Conservation (phyloP, 2,797 vertebrate genomes). For the Moxostoma hubbsi region DNA sequence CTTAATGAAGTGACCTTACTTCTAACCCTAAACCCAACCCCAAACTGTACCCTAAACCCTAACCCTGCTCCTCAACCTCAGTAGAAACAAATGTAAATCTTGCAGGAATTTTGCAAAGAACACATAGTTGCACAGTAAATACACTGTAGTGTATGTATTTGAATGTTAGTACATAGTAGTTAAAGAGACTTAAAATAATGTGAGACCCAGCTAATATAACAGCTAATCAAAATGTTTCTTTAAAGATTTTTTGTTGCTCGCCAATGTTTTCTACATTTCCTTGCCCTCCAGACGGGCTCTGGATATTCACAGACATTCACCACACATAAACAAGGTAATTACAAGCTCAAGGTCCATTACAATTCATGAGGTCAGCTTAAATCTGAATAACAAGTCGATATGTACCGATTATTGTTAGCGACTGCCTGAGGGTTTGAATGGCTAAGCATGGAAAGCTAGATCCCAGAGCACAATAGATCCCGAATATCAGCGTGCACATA, state of each 20-base stretch:
- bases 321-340: constrained; percentile 27
- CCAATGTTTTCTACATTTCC: not conserved
- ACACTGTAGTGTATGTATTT: too few species aligned
- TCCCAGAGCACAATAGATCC: constrained; percentile 18
- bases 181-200: too few species aligned
- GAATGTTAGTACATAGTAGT: too few species aligned
- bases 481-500: constrained; percentile 38
- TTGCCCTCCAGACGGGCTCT: not conserved
- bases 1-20: too few species aligned
- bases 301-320: constrained; percentile 4
- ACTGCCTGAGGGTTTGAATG: constrained; percentile 23
- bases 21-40: too few species aligned
- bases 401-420: constrained; percentile 30
- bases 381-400: constrained; percentile 30
- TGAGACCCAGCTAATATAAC: too few species aligned
- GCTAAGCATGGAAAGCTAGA: constrained; percentile 1
- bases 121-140: too few species aligned
- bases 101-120: too few species aligned
- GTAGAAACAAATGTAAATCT: too few species aligned
- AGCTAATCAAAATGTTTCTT: not conserved
- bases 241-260: not conserved
- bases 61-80: too few species aligned
- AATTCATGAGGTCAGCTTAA: constrained; percentile 20
- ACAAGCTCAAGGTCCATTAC: constrained; percentile 23
- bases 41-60: too few species aligned